Evolutionary conservation across 2,797 vertebrate species (phyloP), one percentile per base, ranked within the genome.

Genomic region (Channa striata): DNA sequence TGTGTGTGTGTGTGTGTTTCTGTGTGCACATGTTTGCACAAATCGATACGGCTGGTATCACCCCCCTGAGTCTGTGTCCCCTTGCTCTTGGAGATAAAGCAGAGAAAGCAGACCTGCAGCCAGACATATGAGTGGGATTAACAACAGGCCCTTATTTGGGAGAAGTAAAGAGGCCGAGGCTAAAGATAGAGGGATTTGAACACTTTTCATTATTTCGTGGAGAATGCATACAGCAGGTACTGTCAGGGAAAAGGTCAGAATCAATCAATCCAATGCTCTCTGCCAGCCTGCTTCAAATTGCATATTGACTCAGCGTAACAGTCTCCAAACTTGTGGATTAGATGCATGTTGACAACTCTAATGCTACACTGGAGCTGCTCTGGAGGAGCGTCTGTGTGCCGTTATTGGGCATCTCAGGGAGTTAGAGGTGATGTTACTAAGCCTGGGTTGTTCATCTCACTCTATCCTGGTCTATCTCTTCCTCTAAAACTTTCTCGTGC

Each of bases 161-260:
- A 70, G 84, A 80, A 88, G 89, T 89, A 85, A 79, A 86, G 81
- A 85, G 50, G 81, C 57, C 52, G 59, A 54, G 74, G 72, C 85
- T 78, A 80, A 77, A 85, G 89, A 91, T 84, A 77, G 83, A 81
- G 83, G 82, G 86, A 92, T 92, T 90, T 86, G 75, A 82, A 78
- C 84, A 74, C 75, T 89, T 90, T 85, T 90, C 82, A 88, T 90
- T 90, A 87, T 90, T 87, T 90, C 46, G 63, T 61, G 71, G 85
- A 83, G 86, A 83, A 88, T 83, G 84, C 85, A 81, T 81, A 88
- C 78, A 79, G 83, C 75, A 79, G 78, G 72, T 72, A 73, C 84
- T 87, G 87, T 89, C 85, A 82, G 75, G 72, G 67, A 82, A 92
- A 93, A 92, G 90, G 92, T 93, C 87, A 92, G 79, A 89, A 88